Evolutionary conservation across 2,797 vertebrate genomes (phyloP).

Genomic region (Discoglossus pictus): DNA sequence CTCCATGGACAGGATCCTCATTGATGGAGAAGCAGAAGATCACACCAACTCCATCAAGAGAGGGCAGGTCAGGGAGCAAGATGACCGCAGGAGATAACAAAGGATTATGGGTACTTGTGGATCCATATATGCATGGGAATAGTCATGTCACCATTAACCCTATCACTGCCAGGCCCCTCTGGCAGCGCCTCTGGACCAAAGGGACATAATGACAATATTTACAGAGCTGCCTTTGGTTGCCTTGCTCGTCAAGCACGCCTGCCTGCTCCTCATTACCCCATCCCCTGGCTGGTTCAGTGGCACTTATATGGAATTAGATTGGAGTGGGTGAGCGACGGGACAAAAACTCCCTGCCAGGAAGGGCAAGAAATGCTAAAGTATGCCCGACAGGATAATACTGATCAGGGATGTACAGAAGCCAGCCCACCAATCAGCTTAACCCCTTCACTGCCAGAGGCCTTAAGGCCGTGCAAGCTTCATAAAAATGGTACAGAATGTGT

Average conservation of each 20-base stretch:
- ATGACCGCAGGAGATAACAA: conserved; percentile 35
- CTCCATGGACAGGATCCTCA: not conserved
- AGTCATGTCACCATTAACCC: conserved; percentile 7
- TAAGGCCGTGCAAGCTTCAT: no score
- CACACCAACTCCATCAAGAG: not conserved
- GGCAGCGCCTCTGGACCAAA: conserved; percentile 26
- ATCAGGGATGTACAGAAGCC: not conserved
- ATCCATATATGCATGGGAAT: conserved; percentile 34
- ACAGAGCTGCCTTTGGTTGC: conserved; percentile 14
- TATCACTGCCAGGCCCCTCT: conserved; percentile 1
- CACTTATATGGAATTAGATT: not conserved
- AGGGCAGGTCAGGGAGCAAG: not conserved
- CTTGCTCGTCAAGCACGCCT: conserved; percentile 22
- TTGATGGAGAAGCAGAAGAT: not conserved
- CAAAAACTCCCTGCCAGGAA: no score
- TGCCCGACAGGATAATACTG: not conserved
- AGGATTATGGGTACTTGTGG: conserved; percentile 7
- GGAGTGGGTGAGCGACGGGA: not conserved
- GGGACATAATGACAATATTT: conserved; percentile 4
- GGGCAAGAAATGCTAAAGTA: no score
- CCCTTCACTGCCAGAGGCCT: no score
- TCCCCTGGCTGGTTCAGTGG: conserved; percentile 8
- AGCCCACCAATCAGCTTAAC: no score
- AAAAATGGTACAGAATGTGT: no score
- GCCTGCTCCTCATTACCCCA: not conserved